These are phyloP conservation scores for Corythaixoides concolor DNA, from an alignment of 2,113 vertebrate genomes.

Conservation along the genomic window DNA sequence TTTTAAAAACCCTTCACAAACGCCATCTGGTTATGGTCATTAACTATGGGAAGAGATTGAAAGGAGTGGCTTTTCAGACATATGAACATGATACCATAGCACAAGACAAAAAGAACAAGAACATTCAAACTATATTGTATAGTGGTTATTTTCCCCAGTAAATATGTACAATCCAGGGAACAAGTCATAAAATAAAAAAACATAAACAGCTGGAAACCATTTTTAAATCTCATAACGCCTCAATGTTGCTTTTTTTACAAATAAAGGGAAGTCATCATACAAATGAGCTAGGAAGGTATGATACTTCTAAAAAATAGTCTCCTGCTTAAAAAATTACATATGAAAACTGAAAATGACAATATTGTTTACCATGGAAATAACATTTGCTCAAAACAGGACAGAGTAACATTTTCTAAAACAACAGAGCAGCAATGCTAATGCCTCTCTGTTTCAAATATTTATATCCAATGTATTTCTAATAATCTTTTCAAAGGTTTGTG, in stretches of 20 bases:
- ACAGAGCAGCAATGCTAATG: not conserved
- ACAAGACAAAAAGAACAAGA: not conserved
- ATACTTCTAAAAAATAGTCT: not conserved
- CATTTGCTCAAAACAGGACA: constrained; percentile 12
- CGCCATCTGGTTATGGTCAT: not conserved
- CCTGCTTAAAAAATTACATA: not conserved
- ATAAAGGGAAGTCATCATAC: not conserved
- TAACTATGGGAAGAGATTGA: constrained; percentile 13
- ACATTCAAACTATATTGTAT: not conserved
- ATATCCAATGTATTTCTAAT: constrained; percentile 61
- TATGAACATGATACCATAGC: not conserved
- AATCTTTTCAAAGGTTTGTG: constrained; percentile 46
- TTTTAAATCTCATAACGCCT: not conserved
- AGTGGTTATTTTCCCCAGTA: not conserved
- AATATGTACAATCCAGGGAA: not conserved
- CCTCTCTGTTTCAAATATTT: constrained; percentile 1
- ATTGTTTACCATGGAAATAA: constrained; percentile 2
- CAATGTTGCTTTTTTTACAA: not conserved
- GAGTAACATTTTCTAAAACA: constrained; percentile 23
- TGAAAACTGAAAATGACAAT: not conserved
- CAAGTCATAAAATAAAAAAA: not conserved
- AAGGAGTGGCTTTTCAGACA: constrained; percentile 7
- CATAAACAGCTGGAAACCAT: not conserved
- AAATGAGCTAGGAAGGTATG: not conserved
- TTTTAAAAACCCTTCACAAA: constrained; percentile 33